phyloP scores from a whole-genome alignment of 2,797 vertebrate species.

The Pseudochirops corinnae region DNA sequence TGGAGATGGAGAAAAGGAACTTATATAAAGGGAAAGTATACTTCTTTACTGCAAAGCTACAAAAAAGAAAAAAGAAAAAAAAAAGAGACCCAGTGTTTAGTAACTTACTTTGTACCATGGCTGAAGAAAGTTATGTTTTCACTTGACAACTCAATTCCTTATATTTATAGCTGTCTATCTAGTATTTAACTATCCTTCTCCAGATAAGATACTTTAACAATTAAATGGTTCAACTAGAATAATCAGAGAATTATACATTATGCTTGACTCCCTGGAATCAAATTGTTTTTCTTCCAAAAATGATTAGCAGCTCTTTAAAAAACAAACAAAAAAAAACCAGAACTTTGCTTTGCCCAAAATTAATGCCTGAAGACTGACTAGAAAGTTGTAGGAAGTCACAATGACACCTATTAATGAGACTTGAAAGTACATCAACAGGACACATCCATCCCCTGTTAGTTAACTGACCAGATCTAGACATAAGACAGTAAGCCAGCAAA shows the following conservation, averaged over 20 bases:
- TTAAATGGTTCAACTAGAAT: constrained; percentile 54
- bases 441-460: constrained; percentile 50
- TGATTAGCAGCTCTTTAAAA: constrained; percentile 55
- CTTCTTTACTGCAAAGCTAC: constrained; percentile 33
- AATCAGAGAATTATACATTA: constrained; percentile 58
- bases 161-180: constrained; percentile 5
- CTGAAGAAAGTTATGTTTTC: constrained; percentile 47
- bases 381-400: constrained; percentile 38
- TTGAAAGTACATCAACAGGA: constrained; percentile 61
- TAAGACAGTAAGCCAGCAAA: constrained; percentile 63
- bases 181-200: constrained; percentile 29
- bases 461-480: constrained; percentile 67
- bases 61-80: neutral
- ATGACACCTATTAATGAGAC: constrained; percentile 64
- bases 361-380: constrained; percentile 3
- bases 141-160: constrained; percentile 27
- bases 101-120: constrained; percentile 35
- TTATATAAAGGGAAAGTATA: constrained; percentile 32
- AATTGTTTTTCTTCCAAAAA: constrained; percentile 65
- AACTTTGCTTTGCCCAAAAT: constrained; percentile 58
- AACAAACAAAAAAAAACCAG: constrained; percentile 48
- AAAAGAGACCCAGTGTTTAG: constrained; percentile 34
- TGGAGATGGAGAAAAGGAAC: constrained; percentile 6
- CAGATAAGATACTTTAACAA: constrained; percentile 53
- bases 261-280: constrained; percentile 59